Base-by-base conservation (phyloP, 1,140 invertebrate genomes). In the Caenorhabditis tropicalis region DNA sequence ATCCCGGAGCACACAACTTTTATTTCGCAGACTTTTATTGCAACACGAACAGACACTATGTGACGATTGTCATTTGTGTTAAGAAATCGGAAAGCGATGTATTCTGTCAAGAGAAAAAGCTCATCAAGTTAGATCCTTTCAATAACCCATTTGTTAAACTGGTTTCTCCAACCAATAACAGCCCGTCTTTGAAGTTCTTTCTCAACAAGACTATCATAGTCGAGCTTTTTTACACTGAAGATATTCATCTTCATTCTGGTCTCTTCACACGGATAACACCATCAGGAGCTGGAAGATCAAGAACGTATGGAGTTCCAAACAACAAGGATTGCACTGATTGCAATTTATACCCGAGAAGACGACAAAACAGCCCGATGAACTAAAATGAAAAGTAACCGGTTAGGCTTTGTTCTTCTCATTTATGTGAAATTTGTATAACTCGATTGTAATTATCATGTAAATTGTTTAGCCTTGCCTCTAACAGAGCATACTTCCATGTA, bases 141-240 rank as follows among this genome's bases (percentile, higher is more conserved):
- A 53, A 80, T 7, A 90, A 88, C 80, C 82, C 85, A 29, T 88
- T 86, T 24, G 19, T 88, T 0, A 87, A 83, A 43, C 15, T 88
- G 27, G 29, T 27, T 15, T 5, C 21, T n/a, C 19, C 2, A 19
- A n/a, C 27, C 29, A 24, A 27, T 27, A 16, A 2, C 10, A 16
- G 58, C n/a, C 5, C 12, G 10, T 27, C 46, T 5, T 49, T n/a
- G 49, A 60, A 19, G 19, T 91, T 58, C 58, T 91, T 48, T 19
- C 74, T 87, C n/a, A 89, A 87, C 56, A 79, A 81, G 12, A 79
- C 36, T 19, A 79, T 90, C 48, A 88, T 86, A 81, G 89, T 90
- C 0, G 89, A 90, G 49, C 84, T 90, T 49, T 91, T 86, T 29
- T 90, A 88, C 74, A 91, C 89, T 2, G 89, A 91, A 58, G 79